Evolutionary conservation across 2,113 vertebrate genomes (phyloP).

Genomic region (Pipra filicauda): DNA sequence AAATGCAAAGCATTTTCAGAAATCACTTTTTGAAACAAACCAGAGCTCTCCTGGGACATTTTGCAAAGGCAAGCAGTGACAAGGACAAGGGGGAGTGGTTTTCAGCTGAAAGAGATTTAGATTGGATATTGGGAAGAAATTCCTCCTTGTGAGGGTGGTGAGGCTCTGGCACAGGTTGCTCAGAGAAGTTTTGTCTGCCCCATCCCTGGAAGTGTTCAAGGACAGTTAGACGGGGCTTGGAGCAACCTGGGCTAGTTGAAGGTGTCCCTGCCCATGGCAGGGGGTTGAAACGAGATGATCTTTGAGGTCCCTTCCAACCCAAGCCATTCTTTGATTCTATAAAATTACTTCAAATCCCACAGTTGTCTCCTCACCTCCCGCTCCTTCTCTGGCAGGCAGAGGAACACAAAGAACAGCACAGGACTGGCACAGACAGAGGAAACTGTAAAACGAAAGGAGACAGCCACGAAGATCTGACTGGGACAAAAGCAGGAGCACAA

Average conservation of each 20-base stretch:
- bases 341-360: not conserved
- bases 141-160: not conserved
- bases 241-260: not conserved
- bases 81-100: not conserved
- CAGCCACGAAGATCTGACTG: not conserved
- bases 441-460: slow-evolving; percentile 23
- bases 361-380: not conserved
- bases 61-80: not conserved
- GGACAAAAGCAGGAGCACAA: not conserved
- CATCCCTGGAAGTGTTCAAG: not conserved
- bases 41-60: not conserved
- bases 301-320: not conserved
- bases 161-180: not conserved
- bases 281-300: not conserved
- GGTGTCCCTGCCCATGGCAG: not conserved
- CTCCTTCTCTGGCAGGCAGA: not conserved
- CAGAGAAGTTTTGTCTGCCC: not conserved
- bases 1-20: not conserved
- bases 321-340: not conserved
- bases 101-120: not conserved
- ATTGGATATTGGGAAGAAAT: not conserved
- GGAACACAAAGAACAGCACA: not conserved
- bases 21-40: slow-evolving; percentile 36
- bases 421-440: not conserved
- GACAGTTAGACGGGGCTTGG: not conserved